A percentile compares a stretch with the other conserved stretches of the same genome.
phyloP scores from a whole-genome alignment of 2,797 vertebrate genomes.

The Rousettus madagascariensis region DNA sequence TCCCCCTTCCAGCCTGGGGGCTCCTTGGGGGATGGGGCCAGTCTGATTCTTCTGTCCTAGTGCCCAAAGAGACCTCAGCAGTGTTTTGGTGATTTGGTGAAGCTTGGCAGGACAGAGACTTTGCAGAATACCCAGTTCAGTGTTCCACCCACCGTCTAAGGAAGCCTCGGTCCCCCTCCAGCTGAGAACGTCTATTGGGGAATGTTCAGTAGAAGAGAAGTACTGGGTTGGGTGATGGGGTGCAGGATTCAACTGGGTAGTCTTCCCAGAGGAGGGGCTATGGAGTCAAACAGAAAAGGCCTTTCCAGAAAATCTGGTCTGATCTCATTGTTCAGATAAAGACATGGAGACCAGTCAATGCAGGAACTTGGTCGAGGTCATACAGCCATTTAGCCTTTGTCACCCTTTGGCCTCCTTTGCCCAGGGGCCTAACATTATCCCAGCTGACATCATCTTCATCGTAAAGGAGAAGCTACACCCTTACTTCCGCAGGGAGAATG shows the following conservation, averaged over 20 bases:
- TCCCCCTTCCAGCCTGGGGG: neutral
- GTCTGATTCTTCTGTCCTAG: neutral
- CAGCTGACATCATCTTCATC: constrained; percentile 94
- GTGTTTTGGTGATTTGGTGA: neutral
- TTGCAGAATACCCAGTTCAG: neutral
- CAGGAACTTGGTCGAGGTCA: neutral
- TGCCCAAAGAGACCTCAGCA: neutral
- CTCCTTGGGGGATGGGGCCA: neutral
- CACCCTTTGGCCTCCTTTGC: neutral
- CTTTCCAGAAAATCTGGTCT: neutral
- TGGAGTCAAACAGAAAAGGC: neutral
- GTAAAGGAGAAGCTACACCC: constrained; percentile 92
- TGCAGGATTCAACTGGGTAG: neutral
- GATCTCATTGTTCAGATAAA: neutral
- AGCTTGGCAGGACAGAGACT: neutral
- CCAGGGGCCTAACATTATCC: constrained; percentile 92
- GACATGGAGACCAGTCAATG: neutral
- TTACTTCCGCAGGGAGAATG: constrained; percentile 85
- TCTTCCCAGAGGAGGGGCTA: neutral
- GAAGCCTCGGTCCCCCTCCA: neutral
- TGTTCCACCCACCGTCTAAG: neutral
- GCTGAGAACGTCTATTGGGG: neutral
- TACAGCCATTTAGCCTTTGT: neutral
- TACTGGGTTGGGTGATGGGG: neutral
- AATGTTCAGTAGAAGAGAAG: neutral